Base-by-base conservation (phyloP, 2,888 invertebrate species). In the Dicyrtomina minuta region DNA sequence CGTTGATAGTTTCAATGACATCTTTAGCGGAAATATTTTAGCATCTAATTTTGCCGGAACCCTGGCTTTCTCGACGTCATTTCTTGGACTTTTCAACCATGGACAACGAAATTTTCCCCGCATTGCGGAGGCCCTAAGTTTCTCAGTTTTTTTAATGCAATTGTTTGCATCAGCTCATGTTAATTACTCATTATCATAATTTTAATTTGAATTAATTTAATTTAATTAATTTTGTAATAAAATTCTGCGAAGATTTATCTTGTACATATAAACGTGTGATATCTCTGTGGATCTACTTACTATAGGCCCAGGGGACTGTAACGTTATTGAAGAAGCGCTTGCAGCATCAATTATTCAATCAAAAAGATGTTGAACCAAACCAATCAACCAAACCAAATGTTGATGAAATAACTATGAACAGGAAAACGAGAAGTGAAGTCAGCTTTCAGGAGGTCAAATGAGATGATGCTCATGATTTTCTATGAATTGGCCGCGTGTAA, bases 1-100 rank as follows among this genome's bases (percentile, higher is more conserved):
- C 22, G 41, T 65, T 6, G 65, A 65, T 39, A 24, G n/a, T 5
- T 65, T 49, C 39, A 65, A 65, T 24, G 53, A 65, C 8, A 39
- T 33, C 1, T 65, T 41, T 26, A 39, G 51, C 1, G n/a, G 12
- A 15, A 53, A 10, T 15, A 53, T 65, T 17, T n/a, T 65, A 15
- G 20, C 20, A 10, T 22, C 39, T 15, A 15, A 53, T 12, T 27
- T 65, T 4, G 24, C 65, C n/a, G 53, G 53, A 8, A 15, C 24
- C 10, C 20, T 55, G 17, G 41, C 51, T 33, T 65, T 65, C 20
- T 65, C 65, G 1, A 41, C 53, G 17, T 33, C 39, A 17, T 12
- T 65, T 12, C 27, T 27, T 10, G 27, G 17, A 15, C 3, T 65
- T 17, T 39, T 51, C 12, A 12, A n/a, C 10, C 33, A 33, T 33